A percentile compares a stretch with the other conserved stretches of the same genome.
phyloP scores from a whole-genome alignment of 2,888 invertebrate genomes.

The Lasioglossum figueresi region DNA sequence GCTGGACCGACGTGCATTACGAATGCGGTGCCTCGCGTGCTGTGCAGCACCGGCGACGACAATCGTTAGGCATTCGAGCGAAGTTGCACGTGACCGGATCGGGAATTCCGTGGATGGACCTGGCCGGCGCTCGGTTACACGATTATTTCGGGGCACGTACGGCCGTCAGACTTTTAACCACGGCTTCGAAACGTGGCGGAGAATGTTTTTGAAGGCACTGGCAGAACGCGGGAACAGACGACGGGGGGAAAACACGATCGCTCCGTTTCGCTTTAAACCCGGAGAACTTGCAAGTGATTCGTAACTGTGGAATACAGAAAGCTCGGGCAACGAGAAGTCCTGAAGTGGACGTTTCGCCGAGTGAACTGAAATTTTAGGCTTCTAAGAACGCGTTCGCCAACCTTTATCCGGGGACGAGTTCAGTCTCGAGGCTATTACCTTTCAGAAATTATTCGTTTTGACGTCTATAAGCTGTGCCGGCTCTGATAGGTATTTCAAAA shows the following conservation, averaged over 20 bases:
- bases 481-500: too few species aligned
- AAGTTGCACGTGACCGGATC: constrained; percentile 61
- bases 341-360: neutral
- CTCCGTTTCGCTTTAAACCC: neutral
- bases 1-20: constrained; percentile 24
- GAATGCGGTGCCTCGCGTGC: constrained; percentile 48
- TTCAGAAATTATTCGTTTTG: neutral
- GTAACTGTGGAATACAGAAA: constrained; percentile 2
- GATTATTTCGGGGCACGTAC: constrained; percentile 63
- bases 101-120: constrained; percentile 54
- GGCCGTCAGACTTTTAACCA: constrained; percentile 59
- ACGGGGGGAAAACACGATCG: neutral
- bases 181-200: constrained; percentile 48
- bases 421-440: neutral
- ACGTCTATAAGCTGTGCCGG: neutral
- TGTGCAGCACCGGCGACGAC: constrained; percentile 47
- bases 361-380: neutral
- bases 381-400: neutral
- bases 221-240: neutral
- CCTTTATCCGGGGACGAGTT: neutral
- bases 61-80: constrained; percentile 63
- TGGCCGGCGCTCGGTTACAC: constrained; percentile 47
- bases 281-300: constrained; percentile 5
- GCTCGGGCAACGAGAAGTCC: neutral
- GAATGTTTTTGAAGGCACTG: constrained; percentile 48